These are phyloP conservation scores for Paraplagusia blochii DNA, from an alignment of 2,113 vertebrate species.

Conservation along the genomic window DNA sequence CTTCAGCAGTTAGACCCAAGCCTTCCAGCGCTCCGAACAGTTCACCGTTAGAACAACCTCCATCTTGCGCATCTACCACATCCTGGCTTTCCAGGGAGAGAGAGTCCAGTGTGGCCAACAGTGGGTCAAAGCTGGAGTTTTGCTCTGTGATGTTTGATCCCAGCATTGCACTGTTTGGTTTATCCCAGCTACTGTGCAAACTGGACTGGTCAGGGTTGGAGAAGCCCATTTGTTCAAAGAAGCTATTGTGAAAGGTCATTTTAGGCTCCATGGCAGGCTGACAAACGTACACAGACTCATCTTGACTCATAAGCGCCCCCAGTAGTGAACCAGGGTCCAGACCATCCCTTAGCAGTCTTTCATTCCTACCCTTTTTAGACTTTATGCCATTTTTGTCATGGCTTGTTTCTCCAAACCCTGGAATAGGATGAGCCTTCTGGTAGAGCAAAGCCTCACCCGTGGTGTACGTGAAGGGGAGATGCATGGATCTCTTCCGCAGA, in stretches of 20 bases:
- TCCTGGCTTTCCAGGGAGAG: constrained; percentile 68
- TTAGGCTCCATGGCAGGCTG: constrained; percentile 56
- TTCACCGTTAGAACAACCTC: constrained; percentile 72
- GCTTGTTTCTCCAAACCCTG: constrained; percentile 53
- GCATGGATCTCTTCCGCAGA: constrained; percentile 77
- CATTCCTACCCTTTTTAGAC: constrained; percentile 64
- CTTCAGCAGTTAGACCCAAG: constrained; percentile 75
- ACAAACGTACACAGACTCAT: constrained; percentile 68
- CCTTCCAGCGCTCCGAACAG: constrained; percentile 76
- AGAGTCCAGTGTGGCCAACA: constrained; percentile 75
- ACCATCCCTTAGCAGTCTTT: constrained; percentile 47
- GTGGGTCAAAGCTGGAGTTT: constrained; percentile 66
- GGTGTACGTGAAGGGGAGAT: constrained; percentile 82
- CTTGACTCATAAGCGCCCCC: constrained; percentile 71
- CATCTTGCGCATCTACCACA: constrained; percentile 34
- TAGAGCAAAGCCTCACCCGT: constrained; percentile 84
- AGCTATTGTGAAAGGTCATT: constrained; percentile 57
- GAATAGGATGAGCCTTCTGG: constrained; percentile 71
- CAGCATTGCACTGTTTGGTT: constrained; percentile 12
- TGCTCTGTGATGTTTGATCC: constrained; percentile 11
- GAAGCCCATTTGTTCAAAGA: constrained; percentile 42
- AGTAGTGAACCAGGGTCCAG: constrained; percentile 70
- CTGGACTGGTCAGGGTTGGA: constrained; percentile 24
- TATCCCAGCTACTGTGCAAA: constrained; percentile 48
- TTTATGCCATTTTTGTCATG: constrained; percentile 63